Base-by-base conservation (phyloP, 2,113 vertebrate genomes). In the Pangasianodon hypophthalmus region DNA sequence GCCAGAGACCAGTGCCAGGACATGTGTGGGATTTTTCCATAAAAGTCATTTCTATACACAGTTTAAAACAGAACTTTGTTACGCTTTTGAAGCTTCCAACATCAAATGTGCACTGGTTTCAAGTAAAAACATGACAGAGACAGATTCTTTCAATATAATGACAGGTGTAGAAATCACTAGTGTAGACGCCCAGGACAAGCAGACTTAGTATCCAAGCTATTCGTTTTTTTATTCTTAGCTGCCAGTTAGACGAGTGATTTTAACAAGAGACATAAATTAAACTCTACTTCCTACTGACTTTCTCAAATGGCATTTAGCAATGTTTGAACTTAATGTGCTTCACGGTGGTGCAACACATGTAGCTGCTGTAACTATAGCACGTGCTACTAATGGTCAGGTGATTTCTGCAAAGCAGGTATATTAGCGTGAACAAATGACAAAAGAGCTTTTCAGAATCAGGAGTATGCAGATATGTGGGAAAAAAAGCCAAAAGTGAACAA, bases 71-170 rank as follows among this genome's bases (percentile, higher is more conserved):
- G 56, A 71, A 69, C 1, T 16, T 46, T 67, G 46, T 54, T 58
- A 56, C 18, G n/a, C 37, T 26, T 50, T 67, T 0, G 54, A 85
- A 67, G 19, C 26, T 82, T 67, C 7, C n/a, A 58, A 69, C 85
- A n/a, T 71, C 54, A 19, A 88, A 79, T 46, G 50, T 54, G 32
- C 44, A 80, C 87, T 62, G 37, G 52, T 54, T 86, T 56, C 50
- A 46, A 41, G 24, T 87, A 86, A 88, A 83, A 71, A 24, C 26
- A 87, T 46, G 24, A 46, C 29, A 18, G 29, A 71, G 75, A 83
- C 79, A 84, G 56, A 90, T 85, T 58, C 62, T 50, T 85, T 62
- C 71, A 88, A 87, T 73, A 87, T 90, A 87, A n/a, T 32, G 24
- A 44, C 19, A 75, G 41, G 46, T 44, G 41, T 46, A 50, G 10